Conservation (phyloP, 2,797 vertebrate genomes). For the Glyptemys insculpta region DNA sequence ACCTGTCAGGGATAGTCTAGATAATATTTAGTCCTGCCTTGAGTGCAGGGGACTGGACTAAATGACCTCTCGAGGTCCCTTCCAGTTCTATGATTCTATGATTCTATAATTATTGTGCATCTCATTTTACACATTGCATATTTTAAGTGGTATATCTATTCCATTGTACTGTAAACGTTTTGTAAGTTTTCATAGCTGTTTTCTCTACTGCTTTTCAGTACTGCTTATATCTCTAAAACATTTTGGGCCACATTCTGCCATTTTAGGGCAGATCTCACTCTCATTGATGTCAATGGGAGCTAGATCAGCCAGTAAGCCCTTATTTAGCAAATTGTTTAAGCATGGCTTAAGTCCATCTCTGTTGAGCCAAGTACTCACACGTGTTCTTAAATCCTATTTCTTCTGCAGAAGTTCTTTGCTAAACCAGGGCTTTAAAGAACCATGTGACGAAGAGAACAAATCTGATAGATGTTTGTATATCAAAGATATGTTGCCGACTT, state of each 20-base stretch:
- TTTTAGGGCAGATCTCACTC: not conserved
- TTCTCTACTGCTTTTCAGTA: not conserved
- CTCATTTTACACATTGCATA: not conserved
- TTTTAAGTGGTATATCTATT: not conserved
- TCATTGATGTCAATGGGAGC: not conserved
- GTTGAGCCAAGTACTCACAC: not conserved
- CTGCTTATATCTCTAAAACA: rapidly evolving
- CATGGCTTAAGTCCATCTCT: not conserved
- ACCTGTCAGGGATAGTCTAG: too few species aligned
- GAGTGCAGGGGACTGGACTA: too few species aligned
- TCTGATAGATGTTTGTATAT: not conserved
- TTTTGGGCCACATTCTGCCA: not conserved
- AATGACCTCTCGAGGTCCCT: too few species aligned
- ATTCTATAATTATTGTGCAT: not conserved
- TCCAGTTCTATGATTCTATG: too few species aligned
- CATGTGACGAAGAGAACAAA: not conserved
- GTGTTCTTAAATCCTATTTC: not conserved
- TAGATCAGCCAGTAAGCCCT: not conserved
- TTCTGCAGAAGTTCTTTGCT: not conserved
- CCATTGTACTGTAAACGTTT: not conserved
- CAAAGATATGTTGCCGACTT: not conserved
- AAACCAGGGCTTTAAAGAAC: not conserved
- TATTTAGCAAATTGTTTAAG: not conserved
- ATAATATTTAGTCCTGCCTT: too few species aligned
- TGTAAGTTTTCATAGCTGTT: not conserved